Conservation (phyloP, 2,113 vertebrate species). For the Chascanopsetta lugubris region DNA sequence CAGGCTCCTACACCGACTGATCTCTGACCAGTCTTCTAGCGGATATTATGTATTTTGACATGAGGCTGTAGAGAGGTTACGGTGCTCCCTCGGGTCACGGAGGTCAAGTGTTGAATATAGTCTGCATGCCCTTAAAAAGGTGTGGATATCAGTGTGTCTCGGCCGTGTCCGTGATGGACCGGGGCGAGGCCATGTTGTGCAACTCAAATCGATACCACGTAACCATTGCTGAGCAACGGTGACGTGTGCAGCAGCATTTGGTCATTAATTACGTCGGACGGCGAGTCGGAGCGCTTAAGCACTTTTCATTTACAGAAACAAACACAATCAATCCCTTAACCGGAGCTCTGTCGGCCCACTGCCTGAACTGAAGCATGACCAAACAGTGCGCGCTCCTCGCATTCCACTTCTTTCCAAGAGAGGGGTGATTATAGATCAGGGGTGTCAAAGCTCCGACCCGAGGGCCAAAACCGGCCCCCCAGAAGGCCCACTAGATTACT, state of each 20-base stretch:
- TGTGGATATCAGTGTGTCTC: background rate
- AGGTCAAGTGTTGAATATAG: slow-evolving; percentile 4
- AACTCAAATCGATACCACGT: slow-evolving; percentile 6
- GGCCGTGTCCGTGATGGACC: background rate
- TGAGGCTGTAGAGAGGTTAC: background rate
- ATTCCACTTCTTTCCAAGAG: background rate
- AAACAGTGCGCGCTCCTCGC: background rate
- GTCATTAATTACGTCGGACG: background rate
- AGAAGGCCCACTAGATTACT: no score
- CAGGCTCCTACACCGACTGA: no score
- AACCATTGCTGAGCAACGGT: background rate
- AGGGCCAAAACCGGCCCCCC: no score
- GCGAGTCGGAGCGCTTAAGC: background rate
- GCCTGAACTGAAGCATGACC: background rate
- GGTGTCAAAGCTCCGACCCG: no score
- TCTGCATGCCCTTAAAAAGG: background rate
- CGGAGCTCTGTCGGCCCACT: background rate
- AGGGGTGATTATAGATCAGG: background rate
- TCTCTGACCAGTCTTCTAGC: no score
- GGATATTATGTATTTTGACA: background rate
- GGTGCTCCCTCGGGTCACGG: background rate
- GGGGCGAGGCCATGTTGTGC: background rate
- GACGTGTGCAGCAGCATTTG: background rate
- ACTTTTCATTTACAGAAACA: background rate
- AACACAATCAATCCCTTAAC: background rate